Evolutionary conservation across 2,113 vertebrate genomes (phyloP).

Genomic region (Lepidothrix coronata): DNA sequence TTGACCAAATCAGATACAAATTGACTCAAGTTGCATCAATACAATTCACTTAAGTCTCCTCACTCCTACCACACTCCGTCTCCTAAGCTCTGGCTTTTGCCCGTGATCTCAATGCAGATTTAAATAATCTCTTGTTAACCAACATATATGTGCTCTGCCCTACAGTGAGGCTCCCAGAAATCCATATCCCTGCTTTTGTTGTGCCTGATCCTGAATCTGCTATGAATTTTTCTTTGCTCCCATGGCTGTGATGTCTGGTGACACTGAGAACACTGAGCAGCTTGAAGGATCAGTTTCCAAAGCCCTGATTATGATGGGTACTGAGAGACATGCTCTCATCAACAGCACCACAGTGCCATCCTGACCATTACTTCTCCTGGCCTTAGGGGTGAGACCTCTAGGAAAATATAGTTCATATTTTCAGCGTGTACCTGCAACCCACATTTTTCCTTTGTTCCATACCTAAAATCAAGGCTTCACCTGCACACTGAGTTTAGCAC

Average conservation of each 20-base stretch:
- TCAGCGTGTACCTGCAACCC: background rate
- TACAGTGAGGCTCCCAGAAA: background rate
- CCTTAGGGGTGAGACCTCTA: background rate
- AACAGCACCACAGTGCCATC: background rate
- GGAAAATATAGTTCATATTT: background rate
- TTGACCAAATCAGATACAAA: background rate
- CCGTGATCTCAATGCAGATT: background rate
- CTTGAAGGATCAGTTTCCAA: background rate
- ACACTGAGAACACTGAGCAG: background rate
- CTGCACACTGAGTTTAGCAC: background rate
- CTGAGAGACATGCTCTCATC: fast-evolving
- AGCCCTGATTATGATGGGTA: background rate
- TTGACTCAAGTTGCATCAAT: background rate
- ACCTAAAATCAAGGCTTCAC: background rate
- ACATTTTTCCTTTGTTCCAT: background rate
- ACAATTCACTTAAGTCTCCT: background rate
- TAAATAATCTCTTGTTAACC: background rate
- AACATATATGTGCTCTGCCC: background rate
- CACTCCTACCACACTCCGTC: fast-evolving
- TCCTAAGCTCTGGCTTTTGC: background rate
- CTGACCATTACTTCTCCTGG: background rate
- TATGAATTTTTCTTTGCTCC: background rate
- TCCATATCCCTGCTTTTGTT: background rate
- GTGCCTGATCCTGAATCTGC: background rate
- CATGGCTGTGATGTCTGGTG: background rate